These are phyloP conservation scores for Catalaphyllia jardinei DNA, from an alignment of 64 coral and sea anemone genomes.

Conservation along the genomic window DNA sequence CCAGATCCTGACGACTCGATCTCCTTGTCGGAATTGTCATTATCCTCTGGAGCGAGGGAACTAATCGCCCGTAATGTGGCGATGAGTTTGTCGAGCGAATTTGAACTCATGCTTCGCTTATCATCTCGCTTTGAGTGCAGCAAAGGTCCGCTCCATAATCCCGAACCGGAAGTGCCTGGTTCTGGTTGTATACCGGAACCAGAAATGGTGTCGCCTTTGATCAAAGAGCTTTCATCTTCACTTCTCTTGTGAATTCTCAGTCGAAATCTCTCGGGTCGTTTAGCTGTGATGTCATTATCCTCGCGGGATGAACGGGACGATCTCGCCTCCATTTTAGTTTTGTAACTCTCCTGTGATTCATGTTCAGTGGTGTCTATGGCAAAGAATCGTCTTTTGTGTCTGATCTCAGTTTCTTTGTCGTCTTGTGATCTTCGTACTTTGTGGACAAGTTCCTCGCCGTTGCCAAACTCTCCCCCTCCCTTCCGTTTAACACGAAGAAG, in stretches of 20 bases:
- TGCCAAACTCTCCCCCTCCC: constrained; percentile 19
- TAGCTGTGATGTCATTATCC: constrained; percentile 79
- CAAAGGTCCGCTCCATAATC: constrained; percentile 24
- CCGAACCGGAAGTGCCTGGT: constrained; percentile 53
- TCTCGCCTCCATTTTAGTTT: constrained; percentile 71
- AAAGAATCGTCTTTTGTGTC: constrained; percentile 42
- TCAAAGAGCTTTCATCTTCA: neutral
- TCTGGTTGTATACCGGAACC: constrained; percentile 21
- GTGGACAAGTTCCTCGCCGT: neutral
- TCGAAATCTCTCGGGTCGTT: constrained; percentile 63
- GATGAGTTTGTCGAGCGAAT: constrained; percentile 70
- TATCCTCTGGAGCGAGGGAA: constrained; percentile 30
- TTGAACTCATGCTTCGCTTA: constrained; percentile 53
- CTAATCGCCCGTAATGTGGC: constrained; percentile 58
- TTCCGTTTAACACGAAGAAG: constrained; percentile 66
- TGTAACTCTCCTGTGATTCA: constrained; percentile 18
- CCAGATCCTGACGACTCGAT: constrained; percentile 60
- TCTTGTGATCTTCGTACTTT: constrained; percentile 11
- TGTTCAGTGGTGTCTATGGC: neutral
- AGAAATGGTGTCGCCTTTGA: neutral
- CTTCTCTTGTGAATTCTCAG: constrained; percentile 49
- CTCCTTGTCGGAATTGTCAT: neutral
- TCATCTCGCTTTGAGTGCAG: neutral
- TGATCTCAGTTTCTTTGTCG: constrained; percentile 36
- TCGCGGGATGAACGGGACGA: constrained; percentile 79